Evolutionary conservation across 2,113 vertebrate genomes (phyloP), one percentile per base, ranked within the genome.

Genomic region (Toxostoma redivivum): DNA sequence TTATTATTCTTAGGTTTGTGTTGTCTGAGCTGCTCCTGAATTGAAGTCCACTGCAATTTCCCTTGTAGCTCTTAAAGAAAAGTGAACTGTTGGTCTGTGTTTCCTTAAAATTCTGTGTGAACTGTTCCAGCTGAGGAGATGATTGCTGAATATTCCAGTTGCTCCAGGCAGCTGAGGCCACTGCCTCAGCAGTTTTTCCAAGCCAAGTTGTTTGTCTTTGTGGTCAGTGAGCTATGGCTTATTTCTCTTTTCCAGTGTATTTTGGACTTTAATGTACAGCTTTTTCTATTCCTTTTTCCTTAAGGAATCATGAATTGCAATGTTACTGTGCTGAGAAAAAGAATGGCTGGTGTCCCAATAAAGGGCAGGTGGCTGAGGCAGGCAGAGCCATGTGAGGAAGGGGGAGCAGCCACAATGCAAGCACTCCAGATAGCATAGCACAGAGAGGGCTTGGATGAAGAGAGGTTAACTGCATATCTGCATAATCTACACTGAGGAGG

Each of bases 371-470:
- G 7, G 19, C 33, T 31, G 47, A 45, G 47, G 51, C n/a, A 30
- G 54, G 48, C 33, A 54, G 51, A 25, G 48, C 22, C 4, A 6
- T 7, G 50, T 16, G 31, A 66, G 42, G 58, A 64, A 53, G 25
- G 14, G 33, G 30, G 17, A 56, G 19, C 22, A 56, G 64, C 33
- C 15, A 31, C 28, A 61, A 15, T 7, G 27, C 20, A 47, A 61
- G 15, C 1, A 1, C 44, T 56, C 23, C 1, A 3, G 42, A 14
- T 23, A 45, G 20, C 0, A 0, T 18, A 44, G 21, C 62, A 25
- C 0, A 0, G 61, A 48, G 57, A 4, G 1, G 37, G 35, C 24
- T 21, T n/a, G 60, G 33, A 31, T 12, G 8, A 9, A 18, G 23
- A 11, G 19, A 35, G 17, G 8, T 51, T 51, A 30, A 9, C 25